Base-by-base conservation (phyloP, 1,140 invertebrate genomes). In the Elymnias hypermnestra region DNA sequence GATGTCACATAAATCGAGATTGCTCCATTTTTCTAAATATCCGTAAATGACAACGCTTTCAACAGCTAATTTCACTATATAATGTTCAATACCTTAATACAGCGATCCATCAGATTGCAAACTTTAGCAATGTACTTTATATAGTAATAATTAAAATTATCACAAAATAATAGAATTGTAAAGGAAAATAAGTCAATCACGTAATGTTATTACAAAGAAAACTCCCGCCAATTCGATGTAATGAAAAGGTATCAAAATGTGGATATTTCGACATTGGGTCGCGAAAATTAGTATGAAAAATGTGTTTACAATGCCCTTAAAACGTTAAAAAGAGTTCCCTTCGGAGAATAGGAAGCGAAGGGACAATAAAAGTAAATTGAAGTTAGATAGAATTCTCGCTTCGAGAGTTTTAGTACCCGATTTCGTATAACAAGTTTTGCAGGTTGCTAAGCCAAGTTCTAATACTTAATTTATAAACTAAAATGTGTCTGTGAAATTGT, bases 281-380 rank as follows among this genome's bases (percentile, higher is more conserved):
- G 57, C 58, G 62, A 46, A 59, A 57, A 76, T 69, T 63, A 50
- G 68, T 56, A 70, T 65, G 71, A 78, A 72, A 72, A 81, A 64
- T 76, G 64, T 70, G 65, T 70, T 75, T 71, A 67, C 59, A 68
- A 53, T 59, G 64, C 56, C 60, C 66, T 58, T 69, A 67, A 75
- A 66, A 59, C 52, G 59, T 58, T 61, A 55, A 53, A 70, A 69
- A 78, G 69, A 72, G 57, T 73, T 71, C 36, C 46, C 49, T 53
- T 53, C 64, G 42, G 59, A 62, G 60, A 63, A 70, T 73, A 65
- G 68, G 66, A 77, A 74, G 67, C 67, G 64, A 64, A 75, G 69
- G 69, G 74, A 83, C 78, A 81, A 83, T 83, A 83, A 83, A 83
- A 83, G 74, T 78, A 81, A 83, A 83, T 83, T 83, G 76, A 83